Conservation (phyloP, 2,797 vertebrate species). For the Spinibarbus caldwelli region DNA sequence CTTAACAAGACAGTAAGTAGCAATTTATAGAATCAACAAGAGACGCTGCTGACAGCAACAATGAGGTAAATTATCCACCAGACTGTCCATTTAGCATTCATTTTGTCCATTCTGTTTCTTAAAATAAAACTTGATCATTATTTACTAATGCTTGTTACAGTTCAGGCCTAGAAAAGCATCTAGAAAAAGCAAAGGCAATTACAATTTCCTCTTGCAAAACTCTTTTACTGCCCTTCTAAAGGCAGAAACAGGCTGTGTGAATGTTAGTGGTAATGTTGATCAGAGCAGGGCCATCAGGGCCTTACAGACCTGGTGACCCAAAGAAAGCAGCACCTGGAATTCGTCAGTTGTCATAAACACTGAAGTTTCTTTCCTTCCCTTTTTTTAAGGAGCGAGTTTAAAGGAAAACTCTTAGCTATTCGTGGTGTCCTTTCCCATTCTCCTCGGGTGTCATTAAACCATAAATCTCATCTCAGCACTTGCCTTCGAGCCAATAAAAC, state of each 20-base stretch:
- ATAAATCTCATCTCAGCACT: conserved; percentile 80
- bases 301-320: conserved; percentile 51
- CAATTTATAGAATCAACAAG: not conserved
- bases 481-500: conserved; percentile 71
- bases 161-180: not conserved
- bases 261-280: conserved; percentile 7
- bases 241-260: not conserved
- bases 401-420: conserved; percentile 76
- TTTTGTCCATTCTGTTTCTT: not conserved
- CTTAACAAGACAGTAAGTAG: too few relatives aligned
- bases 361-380: conserved; percentile 64
- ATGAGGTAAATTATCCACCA: not conserved
- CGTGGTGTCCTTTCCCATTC: conserved; percentile 70
- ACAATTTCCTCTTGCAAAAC: not conserved
- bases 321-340: conserved; percentile 72
- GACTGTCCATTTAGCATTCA: not conserved
- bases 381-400: conserved; percentile 71
- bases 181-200: not conserved
- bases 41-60: not conserved
- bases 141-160: not conserved
- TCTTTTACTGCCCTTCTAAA: conserved; percentile 3
- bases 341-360: conserved; percentile 74
- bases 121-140: not conserved
- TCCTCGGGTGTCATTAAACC: conserved; percentile 79
- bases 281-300: conserved; percentile 63